A percentile compares a stretch with the other conserved stretches of the same genome.
These are phyloP conservation scores for Platanista minor DNA, from an alignment of 2,113 vertebrate species.

Conservation along the genomic window DNA sequence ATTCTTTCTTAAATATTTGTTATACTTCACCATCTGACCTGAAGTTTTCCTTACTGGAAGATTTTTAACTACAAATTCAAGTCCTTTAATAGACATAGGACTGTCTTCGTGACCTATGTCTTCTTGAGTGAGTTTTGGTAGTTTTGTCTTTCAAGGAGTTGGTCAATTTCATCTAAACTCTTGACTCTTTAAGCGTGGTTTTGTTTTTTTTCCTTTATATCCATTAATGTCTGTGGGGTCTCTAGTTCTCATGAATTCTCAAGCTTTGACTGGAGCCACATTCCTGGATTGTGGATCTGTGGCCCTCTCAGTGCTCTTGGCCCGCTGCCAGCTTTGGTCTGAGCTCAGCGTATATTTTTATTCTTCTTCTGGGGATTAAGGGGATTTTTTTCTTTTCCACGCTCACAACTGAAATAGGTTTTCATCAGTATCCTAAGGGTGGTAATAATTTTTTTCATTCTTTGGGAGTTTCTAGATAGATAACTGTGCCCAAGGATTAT, in stretches of 20 bases:
- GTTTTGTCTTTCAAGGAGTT: background rate
- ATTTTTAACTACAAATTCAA: background rate
- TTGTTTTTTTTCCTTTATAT: background rate
- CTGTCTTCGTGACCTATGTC: background rate
- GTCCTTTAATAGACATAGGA: background rate
- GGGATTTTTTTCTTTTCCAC: background rate
- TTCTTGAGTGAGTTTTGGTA: background rate
- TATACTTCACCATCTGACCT: background rate
- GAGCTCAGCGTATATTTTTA: background rate
- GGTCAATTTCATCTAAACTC: background rate
- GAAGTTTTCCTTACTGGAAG: background rate
- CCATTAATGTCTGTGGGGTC: background rate
- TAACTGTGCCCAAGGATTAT: background rate
- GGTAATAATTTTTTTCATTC: background rate
- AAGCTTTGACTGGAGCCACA: accelerated
- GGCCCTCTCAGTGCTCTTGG: too few relatives aligned
- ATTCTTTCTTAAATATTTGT: background rate
- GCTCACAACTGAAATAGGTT: background rate
- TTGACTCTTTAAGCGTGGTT: background rate
- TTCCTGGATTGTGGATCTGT: background rate
- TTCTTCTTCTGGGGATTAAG: too few relatives aligned
- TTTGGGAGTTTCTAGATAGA: background rate
- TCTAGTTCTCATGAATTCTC: background rate
- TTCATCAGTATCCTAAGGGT: background rate
- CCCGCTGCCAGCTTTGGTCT: too few relatives aligned